These are phyloP conservation scores for Himalopsyche japonica DNA, from an alignment of 2,888 invertebrate genomes.

Conservation along the genomic window DNA sequence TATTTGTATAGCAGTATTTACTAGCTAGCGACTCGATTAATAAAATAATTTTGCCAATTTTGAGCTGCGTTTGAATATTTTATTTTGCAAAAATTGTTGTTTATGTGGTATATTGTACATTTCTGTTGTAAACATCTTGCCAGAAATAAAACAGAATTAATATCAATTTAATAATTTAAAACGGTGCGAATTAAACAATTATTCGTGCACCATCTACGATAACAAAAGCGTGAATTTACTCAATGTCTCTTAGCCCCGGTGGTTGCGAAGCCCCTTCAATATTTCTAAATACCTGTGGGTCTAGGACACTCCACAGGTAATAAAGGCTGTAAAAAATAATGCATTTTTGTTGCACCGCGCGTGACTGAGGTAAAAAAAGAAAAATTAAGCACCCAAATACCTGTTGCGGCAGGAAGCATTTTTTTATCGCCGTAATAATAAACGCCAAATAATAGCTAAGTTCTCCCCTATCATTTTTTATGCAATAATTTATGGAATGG, in stretches of 20 bases:
- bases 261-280: background rate
- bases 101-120: too few species aligned
- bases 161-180: too few species aligned
- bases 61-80: too few species aligned
- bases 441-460: background rate
- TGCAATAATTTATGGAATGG: background rate
- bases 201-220: background rate
- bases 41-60: too few species aligned
- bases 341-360: conserved; percentile 1
- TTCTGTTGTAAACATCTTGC: too few species aligned
- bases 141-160: too few species aligned
- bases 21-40: too few species aligned
- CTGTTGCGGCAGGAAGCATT: conserved; percentile 3
- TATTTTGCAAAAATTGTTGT: too few species aligned
- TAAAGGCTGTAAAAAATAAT: background rate
- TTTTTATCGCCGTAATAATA: background rate
- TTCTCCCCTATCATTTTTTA: background rate
- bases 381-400: background rate
- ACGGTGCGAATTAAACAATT: too few species aligned
- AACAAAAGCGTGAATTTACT: background rate
- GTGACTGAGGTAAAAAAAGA: background rate
- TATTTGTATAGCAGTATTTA: too few species aligned
- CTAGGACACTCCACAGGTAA: background rate
- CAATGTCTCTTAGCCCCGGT: background rate
- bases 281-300: background rate